phyloP scores from a whole-genome alignment of 2,888 invertebrate genomes.

The Monochamus alternatus region DNA sequence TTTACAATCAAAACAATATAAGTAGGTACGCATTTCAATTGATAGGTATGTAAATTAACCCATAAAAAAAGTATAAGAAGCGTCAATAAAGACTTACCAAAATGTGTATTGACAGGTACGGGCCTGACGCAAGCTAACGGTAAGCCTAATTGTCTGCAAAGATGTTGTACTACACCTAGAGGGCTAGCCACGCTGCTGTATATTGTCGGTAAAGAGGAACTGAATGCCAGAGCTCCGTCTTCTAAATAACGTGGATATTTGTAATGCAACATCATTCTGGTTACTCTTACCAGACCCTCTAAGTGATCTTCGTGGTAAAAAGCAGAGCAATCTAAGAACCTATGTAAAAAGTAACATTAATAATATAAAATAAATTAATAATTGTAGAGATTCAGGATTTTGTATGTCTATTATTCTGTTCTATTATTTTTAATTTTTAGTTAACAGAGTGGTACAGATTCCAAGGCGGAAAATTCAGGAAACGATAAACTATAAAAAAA shows the following conservation, averaged over 20 bases:
- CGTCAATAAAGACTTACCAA: conserved; percentile 72
- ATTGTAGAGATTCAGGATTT: too few relatives aligned
- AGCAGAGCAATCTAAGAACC: conserved; percentile 86
- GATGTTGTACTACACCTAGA: conserved; percentile 84
- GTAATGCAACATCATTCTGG: conserved; percentile 84
- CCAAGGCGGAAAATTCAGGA: too few relatives aligned
- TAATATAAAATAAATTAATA: too few relatives aligned
- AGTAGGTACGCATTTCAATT: too few relatives aligned
- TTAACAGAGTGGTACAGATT: too few relatives aligned
- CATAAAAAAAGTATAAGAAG: not conserved
- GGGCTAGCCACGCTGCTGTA: conserved; percentile 89
- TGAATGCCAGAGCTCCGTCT: conserved; percentile 87
- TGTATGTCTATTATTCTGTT: too few relatives aligned
- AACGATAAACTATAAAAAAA: too few relatives aligned
- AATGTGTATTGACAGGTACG: conserved; percentile 84
- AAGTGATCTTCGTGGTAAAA: conserved; percentile 92
- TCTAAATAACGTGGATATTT: conserved; percentile 87
- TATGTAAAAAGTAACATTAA: conserved; percentile 60
- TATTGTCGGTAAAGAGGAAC: conserved; percentile 87
- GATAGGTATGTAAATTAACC: not conserved
- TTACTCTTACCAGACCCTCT: conserved; percentile 90
- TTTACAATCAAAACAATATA: too few relatives aligned
- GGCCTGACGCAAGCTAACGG: conserved; percentile 89
- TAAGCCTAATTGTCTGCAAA: conserved; percentile 87
- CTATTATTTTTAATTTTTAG: too few relatives aligned